These are phyloP conservation scores for Oreotrochilus melanogaster DNA, from an alignment of 2,113 vertebrate genomes.

Conservation along the genomic window DNA sequence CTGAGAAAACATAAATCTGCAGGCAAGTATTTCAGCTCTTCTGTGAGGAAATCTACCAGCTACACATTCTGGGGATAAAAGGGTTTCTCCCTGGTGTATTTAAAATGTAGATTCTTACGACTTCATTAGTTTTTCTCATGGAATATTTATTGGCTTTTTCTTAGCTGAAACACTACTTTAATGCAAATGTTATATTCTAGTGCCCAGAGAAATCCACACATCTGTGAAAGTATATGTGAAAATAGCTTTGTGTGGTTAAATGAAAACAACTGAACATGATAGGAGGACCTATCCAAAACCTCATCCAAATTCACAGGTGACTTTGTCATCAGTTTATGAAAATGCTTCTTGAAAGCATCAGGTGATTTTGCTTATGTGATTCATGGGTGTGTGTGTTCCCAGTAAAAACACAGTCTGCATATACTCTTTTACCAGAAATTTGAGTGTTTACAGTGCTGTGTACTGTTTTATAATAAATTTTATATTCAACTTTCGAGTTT, in stretches of 20 bases:
- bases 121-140: background rate
- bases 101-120: background rate
- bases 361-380: background rate
- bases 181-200: background rate
- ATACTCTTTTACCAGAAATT: background rate
- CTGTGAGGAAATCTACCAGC: background rate
- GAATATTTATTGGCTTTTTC: background rate
- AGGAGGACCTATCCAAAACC: background rate
- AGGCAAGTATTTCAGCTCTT: background rate
- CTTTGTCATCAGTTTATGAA: background rate
- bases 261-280: rapidly evolving
- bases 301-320: background rate
- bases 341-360: background rate
- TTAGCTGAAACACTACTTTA: background rate
- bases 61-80: background rate
- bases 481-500: rapidly evolving
- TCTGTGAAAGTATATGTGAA: background rate
- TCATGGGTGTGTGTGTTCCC: background rate
- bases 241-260: background rate
- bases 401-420: background rate
- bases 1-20: background rate
- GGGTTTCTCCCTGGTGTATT: background rate
- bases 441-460: background rate
- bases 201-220: background rate
- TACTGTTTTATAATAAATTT: background rate